A percentile compares a stretch with the other conserved stretches of the same genome.
Conservation (phyloP, 1,140 invertebrate genomes). For the Dinoponera quadriceps region DNA sequence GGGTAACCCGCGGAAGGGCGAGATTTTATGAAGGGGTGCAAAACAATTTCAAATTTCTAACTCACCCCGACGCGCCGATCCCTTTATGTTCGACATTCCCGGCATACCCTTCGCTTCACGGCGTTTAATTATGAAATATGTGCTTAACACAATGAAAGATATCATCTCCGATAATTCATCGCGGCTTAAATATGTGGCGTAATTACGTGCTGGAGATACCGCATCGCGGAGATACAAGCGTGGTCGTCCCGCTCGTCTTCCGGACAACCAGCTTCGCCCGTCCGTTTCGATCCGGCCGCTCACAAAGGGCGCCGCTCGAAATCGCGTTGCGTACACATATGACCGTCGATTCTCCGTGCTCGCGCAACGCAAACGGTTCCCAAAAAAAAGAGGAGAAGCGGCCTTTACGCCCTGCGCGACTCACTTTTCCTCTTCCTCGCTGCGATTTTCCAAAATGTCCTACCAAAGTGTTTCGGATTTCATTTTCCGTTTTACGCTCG, state of each 20-base stretch:
- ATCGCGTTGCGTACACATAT: slow-evolving; percentile 10
- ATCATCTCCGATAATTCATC: slow-evolving; percentile 66
- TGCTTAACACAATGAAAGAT: slow-evolving; percentile 72
- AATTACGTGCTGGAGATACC: slow-evolving; percentile 38
- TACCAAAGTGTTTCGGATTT: slow-evolving; percentile 58
- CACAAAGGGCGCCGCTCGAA: not conserved
- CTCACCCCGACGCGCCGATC: slow-evolving; percentile 60
- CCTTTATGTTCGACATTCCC: slow-evolving; percentile 70
- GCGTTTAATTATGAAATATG: slow-evolving; percentile 74
- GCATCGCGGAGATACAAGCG: not conserved
- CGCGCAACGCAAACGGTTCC: slow-evolving; percentile 26
- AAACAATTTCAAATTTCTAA: slow-evolving; percentile 73
- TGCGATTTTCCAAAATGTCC: slow-evolving; percentile 37
- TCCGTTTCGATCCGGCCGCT: slow-evolving; percentile 41
- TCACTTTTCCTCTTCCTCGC: slow-evolving; percentile 38
- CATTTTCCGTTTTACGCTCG: slow-evolving; percentile 69
- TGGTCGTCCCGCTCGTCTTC: slow-evolving; percentile 22
- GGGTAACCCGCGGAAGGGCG: slow-evolving; percentile 44
- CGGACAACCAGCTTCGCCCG: not conserved
- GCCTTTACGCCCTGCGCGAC: slow-evolving; percentile 33
- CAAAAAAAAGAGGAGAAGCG: slow-evolving; percentile 12
- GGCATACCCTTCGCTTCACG: slow-evolving; percentile 62
- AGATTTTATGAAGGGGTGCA: slow-evolving; percentile 67
- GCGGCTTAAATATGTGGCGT: slow-evolving; percentile 54
- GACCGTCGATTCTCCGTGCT: slow-evolving; percentile 19